Base-by-base conservation (phyloP, 2,113 vertebrate species). In the Fregata magnificens region DNA sequence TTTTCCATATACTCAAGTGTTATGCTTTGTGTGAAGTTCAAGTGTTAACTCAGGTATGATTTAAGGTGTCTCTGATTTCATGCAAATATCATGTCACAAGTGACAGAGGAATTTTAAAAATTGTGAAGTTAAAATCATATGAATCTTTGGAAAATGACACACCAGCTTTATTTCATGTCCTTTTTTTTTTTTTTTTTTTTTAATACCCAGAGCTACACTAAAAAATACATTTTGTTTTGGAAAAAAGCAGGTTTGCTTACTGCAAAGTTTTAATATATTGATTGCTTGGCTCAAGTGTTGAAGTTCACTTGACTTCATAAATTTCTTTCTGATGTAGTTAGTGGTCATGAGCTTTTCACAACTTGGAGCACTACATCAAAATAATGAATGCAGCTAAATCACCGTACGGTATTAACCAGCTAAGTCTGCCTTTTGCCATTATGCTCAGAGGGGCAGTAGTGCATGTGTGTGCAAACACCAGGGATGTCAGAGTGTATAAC, bases 61-160 rank as follows among this genome's bases (percentile, higher is more conserved):
- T 97, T 94, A 95, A 89, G 47, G 47, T 83, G 83, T 50, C 22
- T 97, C 72, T 93, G 58, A 67, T 92, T 85, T 74, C 58, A 74
- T 9, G 13, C 13, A 91, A 83, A 42, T 76, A 47, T n/a, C 53
- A 66, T 10, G 24, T 58, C 32, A 42, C 36, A 50, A 92, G 32
- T 56, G 36, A 70, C 32, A 69, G 38, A 79, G 29, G 22, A 90
- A 29, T 40, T 72, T 74, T 38, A 36, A 69, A 8, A 58, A 38
- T 7, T 63, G 10, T 61, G 28, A 84, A 42, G 44, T 81, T 49
- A 55, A 88, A 82, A 50, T 31, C 26, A 45, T 9, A 71, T 18
- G 7, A 91, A 79, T 34, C 16, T 90, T 85, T 77, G 26, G 12
- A 59, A 89, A 95, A 88, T 25, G 3, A 40, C 18, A 34, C 3